phyloP scores from a whole-genome alignment of 2,797 vertebrate genomes.

The Hydrolagus colliei region DNA sequence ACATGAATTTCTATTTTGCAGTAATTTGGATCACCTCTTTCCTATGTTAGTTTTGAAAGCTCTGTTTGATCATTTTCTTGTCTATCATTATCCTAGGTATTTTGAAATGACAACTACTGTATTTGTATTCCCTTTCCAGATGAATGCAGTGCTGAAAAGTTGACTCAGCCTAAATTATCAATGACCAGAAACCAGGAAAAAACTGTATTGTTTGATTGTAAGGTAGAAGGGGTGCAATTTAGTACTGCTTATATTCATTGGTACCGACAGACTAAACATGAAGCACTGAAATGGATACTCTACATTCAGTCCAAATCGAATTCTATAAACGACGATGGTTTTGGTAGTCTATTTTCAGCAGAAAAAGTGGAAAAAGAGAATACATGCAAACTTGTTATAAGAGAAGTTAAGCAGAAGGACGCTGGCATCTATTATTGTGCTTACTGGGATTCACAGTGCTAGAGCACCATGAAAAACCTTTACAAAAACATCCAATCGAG shows the following conservation, averaged over 20 bases:
- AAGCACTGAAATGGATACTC: background rate
- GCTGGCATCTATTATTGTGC: constrained; percentile 12
- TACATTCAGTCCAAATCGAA: background rate
- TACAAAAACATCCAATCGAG: background rate
- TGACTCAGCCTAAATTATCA: constrained; percentile 17
- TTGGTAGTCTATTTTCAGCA: background rate
- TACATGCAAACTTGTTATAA: background rate
- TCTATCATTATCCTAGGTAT: background rate
- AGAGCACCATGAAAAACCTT: background rate
- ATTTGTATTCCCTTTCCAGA: background rate
- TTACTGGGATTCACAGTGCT: background rate
- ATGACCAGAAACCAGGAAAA: background rate
- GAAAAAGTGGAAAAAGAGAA: background rate
- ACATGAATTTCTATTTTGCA: background rate
- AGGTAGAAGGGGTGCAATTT: background rate
- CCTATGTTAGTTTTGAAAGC: background rate
- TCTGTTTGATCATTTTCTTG: background rate
- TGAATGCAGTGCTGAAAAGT: background rate
- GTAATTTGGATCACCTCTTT: background rate
- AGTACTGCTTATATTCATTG: constrained; percentile 22
- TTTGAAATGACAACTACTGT: background rate
- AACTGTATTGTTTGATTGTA: constrained; percentile 9
- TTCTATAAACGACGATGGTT: background rate
- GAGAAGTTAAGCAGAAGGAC: background rate
- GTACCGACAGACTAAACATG: constrained; percentile 36